phyloP scores from a whole-genome alignment of 2,113 vertebrate species.

The Glareola pratincola region DNA sequence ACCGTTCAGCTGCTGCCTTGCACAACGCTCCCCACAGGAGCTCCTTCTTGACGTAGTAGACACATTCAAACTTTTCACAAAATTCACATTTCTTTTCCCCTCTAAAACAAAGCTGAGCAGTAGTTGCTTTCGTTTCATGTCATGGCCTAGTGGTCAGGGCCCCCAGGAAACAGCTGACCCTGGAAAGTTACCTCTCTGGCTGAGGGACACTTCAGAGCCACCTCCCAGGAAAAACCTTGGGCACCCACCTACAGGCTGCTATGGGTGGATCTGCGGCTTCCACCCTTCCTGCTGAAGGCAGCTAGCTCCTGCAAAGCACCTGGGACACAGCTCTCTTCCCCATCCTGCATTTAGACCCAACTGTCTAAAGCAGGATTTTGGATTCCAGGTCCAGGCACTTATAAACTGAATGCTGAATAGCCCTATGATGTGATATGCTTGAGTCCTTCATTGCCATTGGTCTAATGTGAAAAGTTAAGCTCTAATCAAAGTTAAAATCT shows the following conservation, averaged over 20 bases:
- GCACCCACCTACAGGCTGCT: neutral
- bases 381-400: neutral
- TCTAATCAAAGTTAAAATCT: neutral
- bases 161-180: neutral
- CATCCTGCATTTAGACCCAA: neutral
- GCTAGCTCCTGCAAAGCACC: neutral
- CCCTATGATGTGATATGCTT: accelerated
- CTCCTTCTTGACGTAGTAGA: neutral
- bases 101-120: neutral
- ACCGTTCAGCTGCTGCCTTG: neutral
- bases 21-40: neutral
- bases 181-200: neutral
- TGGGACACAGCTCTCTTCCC: neutral
- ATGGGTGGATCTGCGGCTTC: neutral
- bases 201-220: neutral
- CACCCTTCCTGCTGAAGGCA: neutral
- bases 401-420: neutral
- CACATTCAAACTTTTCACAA: neutral
- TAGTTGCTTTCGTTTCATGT: neutral
- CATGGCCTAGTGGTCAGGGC: neutral
- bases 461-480: neutral
- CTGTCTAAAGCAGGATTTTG: neutral
- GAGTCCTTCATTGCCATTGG: neutral
- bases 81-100: neutral
- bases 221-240: neutral